Conservation (phyloP, 2,113 vertebrate genomes). For the Chlorocebus sabaeus region DNA sequence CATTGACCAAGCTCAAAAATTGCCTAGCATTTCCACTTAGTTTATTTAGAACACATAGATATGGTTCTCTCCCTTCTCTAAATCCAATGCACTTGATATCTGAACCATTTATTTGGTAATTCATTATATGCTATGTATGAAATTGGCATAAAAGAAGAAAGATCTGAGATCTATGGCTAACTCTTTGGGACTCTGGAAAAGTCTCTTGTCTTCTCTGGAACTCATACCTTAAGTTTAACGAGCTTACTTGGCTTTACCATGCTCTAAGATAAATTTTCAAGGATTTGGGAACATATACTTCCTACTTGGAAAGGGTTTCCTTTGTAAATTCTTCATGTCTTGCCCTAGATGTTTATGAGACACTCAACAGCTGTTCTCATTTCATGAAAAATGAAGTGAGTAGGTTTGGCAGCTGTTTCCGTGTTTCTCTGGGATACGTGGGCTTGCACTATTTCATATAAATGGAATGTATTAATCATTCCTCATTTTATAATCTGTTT, state of each 20-base stretch:
- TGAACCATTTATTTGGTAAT: not conserved
- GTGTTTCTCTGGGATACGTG: not conserved
- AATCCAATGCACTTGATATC: not conserved
- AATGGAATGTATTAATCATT: slow-evolving; percentile 53
- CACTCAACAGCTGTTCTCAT: slow-evolving; percentile 49
- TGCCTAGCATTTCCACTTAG: not conserved
- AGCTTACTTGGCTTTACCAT: not conserved
- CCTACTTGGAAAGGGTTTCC: slow-evolving; percentile 11
- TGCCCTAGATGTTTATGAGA: slow-evolving; percentile 52
- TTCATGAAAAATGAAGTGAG: slow-evolving; percentile 40
- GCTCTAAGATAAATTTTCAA: not conserved
- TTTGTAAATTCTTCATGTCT: slow-evolving; percentile 30
- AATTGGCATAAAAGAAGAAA: not conserved
- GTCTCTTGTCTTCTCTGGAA: not conserved
- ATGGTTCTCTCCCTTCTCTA: not conserved
- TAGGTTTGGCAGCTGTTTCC: slow-evolving; percentile 15
- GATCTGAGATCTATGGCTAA: not conserved
- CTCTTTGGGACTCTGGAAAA: not conserved
- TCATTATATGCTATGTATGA: not conserved
- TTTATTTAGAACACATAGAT: not conserved
- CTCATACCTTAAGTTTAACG: not conserved
- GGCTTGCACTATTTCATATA: not conserved
- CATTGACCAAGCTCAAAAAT: not conserved
- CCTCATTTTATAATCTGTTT: not conserved
- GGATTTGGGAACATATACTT: slow-evolving; percentile 10